These are phyloP conservation scores for Euclidia mi DNA, from an alignment of 2,888 invertebrate genomes.

Conservation along the genomic window DNA sequence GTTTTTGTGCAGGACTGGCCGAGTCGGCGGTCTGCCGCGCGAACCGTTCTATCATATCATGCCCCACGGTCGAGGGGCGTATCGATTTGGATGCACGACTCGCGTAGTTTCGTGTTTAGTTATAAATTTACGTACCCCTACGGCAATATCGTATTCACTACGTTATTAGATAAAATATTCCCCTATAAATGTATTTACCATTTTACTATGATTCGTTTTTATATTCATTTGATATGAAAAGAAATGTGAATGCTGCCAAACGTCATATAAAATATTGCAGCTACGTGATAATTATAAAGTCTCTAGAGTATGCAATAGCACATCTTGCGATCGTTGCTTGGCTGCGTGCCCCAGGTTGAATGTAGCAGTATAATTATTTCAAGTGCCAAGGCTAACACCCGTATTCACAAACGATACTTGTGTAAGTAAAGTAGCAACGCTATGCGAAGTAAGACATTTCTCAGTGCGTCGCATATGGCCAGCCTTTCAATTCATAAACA, in stretches of 20 bases:
- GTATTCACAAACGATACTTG: too few relatives aligned
- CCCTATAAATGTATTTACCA: not conserved
- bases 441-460: too few relatives aligned
- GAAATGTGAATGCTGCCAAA: not conserved
- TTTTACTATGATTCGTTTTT: too few relatives aligned
- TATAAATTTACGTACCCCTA: slow-evolving; percentile 25
- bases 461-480: too few relatives aligned
- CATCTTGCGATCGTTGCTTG: slow-evolving; percentile 40
- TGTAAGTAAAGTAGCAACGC: too few relatives aligned
- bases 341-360: slow-evolving; percentile 50
- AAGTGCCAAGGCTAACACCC: slow-evolving; percentile 65
- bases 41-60: slow-evolving; percentile 15
- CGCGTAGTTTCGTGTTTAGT: slow-evolving; percentile 41
- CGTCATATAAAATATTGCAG: not conserved
- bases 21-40: slow-evolving; percentile 35
- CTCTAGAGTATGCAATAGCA: slow-evolving; percentile 17
- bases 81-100: slow-evolving; percentile 63
- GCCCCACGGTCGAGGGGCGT: slow-evolving; percentile 45
- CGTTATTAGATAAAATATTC: not conserved
- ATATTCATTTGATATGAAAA: too few relatives aligned
- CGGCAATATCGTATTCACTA: slow-evolving; percentile 2
- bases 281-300: slow-evolving; percentile 3
- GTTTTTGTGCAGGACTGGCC: slow-evolving; percentile 58
- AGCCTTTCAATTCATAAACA: too few relatives aligned
- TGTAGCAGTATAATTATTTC: slow-evolving; percentile 48